These are phyloP conservation scores for Nephila pilipes DNA, from an alignment of 1,140 invertebrate species.

Conservation along the genomic window DNA sequence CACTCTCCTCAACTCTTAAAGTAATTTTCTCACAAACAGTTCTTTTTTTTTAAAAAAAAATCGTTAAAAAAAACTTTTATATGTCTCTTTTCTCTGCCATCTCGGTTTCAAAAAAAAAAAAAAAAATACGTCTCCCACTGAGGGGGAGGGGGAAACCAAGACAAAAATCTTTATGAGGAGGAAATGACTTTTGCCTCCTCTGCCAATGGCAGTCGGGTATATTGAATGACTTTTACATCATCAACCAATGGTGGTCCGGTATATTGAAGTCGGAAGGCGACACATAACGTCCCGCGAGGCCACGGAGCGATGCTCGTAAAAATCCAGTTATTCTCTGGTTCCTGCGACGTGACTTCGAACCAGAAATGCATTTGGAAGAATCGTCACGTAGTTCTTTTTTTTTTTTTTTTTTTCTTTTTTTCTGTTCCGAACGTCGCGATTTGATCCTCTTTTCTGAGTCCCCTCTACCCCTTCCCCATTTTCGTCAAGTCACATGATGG, in stretches of 20 bases:
- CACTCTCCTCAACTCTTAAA: not conserved
- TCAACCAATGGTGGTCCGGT: not conserved
- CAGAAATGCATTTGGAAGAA: not conserved
- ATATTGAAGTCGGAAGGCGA: not conserved
- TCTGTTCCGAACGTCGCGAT: not conserved
- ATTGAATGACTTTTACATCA: slow-evolving; percentile 20
- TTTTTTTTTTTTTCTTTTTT: no score
- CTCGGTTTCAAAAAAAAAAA: not conserved
- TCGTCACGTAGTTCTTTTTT: not conserved
- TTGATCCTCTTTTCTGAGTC: not conserved
- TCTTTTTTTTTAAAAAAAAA: not conserved
- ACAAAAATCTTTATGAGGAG: not conserved
- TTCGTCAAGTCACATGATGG: not conserved
- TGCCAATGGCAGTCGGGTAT: not conserved
- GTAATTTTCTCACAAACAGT: slow-evolving; percentile 11
- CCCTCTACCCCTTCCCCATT: not conserved
- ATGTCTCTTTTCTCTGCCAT: not conserved
- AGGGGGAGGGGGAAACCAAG: not conserved
- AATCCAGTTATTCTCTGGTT: not conserved
- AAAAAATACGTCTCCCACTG: not conserved
- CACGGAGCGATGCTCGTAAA: not conserved
- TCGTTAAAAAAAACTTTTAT: not conserved
- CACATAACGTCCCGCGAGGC: not conserved
- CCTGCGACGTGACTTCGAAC: not conserved
- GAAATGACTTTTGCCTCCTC: slow-evolving; percentile 12